Evolutionary conservation across 2,113 vertebrate genomes (phyloP), one percentile per base, ranked within the genome.

Genomic region (Pao palembangensis): DNA sequence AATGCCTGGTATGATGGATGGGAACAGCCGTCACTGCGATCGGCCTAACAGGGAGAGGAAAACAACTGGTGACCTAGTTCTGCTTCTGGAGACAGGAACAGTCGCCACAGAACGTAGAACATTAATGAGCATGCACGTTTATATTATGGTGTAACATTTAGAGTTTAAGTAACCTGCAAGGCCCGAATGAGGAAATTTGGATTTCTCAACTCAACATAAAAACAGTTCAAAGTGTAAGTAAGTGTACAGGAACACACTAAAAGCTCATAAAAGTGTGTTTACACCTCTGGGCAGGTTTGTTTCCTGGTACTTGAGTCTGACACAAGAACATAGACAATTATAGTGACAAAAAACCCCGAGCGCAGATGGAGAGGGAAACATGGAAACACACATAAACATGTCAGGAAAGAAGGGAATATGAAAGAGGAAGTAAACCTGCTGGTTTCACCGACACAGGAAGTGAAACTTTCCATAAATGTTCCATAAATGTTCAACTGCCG

Each of bases 51-150:
- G 43, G 19, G 56, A 51, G 46, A 62, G 58, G 66, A 66, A 72
- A 85, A 81, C 74, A 78, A 80, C 3, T 25, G 54, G 50, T 79
- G 81, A 85, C 67, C 75, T 78, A 81, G 50, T 83, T 85, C 67
- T 73, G 59, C 52, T 69, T 71, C 19, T 73, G 58, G 69, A 75
- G 75, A 79, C 53, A 42, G 49, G 64, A 72, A 52, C 55, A 78
- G 71, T 66, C 44, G 49, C 21, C 56, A 58, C 42, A 53, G 17
- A 68, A 21, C 11, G 19, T 53, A 51, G 19, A 25, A 69, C 47
- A 64, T 43, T 23, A 31, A 46, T 8, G 58, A 18, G 17, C 8
- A 4, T 7, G 25, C 25, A 4, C 5, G 6, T 28, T 5, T 25
- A 25, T 6, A 28, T 4, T 5, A 28, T 28, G 25, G 25, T 15